Conservation (phyloP, 2,797 vertebrate genomes). For the Octomys mimax region DNA sequence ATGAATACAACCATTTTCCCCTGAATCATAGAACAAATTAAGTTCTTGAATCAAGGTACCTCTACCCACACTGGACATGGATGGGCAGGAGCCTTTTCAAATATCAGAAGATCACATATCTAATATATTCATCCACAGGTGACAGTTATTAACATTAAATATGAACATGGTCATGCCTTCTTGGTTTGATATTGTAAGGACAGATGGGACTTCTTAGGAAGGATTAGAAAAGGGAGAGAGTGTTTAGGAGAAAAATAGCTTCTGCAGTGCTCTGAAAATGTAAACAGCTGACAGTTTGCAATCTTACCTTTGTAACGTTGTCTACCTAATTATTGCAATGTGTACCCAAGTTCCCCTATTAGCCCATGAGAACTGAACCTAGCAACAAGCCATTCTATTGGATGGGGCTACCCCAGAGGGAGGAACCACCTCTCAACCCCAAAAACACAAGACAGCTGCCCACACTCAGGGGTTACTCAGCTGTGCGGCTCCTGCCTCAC, state of each 20-base stretch:
- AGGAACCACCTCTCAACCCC: not conserved
- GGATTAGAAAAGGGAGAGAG: not conserved
- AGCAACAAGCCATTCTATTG: not conserved
- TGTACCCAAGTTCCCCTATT: not conserved
- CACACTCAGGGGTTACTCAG: not conserved
- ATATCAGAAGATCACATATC: not conserved
- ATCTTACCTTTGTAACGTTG: not conserved
- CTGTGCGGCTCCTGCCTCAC: not conserved
- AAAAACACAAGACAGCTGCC: not conserved
- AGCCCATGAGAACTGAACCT: not conserved
- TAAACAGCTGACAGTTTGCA: not conserved
- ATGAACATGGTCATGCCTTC: conserved; percentile 98
- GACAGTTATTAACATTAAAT: conserved; percentile 95
- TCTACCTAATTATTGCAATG: not conserved
- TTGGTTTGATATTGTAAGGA: conserved; percentile 89
- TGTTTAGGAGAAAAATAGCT: not conserved
- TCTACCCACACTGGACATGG: not conserved
- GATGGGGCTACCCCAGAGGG: not conserved
- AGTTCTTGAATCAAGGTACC: not conserved
- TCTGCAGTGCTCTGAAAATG: not conserved
- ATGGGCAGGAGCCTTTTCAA: not conserved
- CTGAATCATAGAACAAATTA: not conserved
- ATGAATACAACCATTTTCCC: too few species aligned
- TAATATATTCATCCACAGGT: conserved; percentile 84
- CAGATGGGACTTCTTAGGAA: not conserved